phyloP scores from a whole-genome alignment of 2,113 vertebrate species.

The Mustela lutreola region DNA sequence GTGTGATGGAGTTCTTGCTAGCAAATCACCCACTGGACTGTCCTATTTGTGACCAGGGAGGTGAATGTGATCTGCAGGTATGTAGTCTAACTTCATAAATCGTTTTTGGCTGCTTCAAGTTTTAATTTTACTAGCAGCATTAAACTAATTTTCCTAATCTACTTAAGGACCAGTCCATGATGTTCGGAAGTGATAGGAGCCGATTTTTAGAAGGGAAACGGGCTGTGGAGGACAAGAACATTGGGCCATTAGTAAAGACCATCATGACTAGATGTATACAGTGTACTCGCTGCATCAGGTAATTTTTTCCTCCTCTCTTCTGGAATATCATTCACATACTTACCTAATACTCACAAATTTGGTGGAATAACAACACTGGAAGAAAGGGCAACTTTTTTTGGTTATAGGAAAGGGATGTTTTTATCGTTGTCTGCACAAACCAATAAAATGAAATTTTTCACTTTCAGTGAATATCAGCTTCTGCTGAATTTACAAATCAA shows the following conservation, averaged over 20 bases:
- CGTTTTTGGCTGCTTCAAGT: background rate
- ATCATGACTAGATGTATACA: conserved; percentile 99
- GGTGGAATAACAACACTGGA: background rate
- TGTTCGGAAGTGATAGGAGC: conserved; percentile 98
- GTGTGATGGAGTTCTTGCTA: conserved; percentile 97
- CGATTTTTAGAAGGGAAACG: conserved; percentile 96
- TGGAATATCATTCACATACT: background rate
- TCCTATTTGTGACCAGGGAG: conserved; percentile 98
- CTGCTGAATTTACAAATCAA: conserved; percentile 45
- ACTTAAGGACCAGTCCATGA: conserved; percentile 98
- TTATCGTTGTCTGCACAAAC: background rate
- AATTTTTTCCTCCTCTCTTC: conserved; percentile 50
- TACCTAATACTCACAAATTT: conserved; percentile 44
- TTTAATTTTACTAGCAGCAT: conserved; percentile 48
- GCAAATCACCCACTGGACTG: conserved; percentile 98
- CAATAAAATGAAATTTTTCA: background rate
- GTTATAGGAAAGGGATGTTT: background rate
- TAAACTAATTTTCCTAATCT: conserved; percentile 63
- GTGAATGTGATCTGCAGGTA: conserved; percentile 99
- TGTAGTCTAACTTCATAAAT: conserved; percentile 33
- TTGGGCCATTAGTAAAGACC: conserved; percentile 97
- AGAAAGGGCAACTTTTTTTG: conserved; percentile 11
- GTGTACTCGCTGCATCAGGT: conserved; percentile 99
- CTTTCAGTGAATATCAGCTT: conserved; percentile 40
- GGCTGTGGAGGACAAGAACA: conserved; percentile 99